Evolutionary conservation across 2,888 invertebrate species (phyloP).

Genomic region (Troides helena): DNA sequence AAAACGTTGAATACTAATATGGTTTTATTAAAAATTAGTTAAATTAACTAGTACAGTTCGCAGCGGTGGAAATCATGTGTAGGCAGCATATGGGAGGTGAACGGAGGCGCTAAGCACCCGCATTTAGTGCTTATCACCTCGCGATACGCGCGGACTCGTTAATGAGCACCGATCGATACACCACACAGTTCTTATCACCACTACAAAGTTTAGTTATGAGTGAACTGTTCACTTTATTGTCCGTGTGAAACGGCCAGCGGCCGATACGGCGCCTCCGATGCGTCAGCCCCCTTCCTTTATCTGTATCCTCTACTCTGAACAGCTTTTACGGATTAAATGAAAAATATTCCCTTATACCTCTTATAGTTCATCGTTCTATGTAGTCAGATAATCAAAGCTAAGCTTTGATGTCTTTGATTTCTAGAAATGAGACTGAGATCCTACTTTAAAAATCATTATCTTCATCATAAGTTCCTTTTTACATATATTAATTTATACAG

Average conservation of each 20-base stretch:
- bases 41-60: not conserved
- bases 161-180: constrained; percentile 63
- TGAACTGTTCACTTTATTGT: constrained; percentile 31
- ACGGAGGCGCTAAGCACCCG: constrained; percentile 59
- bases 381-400: no score
- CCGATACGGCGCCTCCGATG: constrained; percentile 28
- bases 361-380: not conserved
- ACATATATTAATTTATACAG: no score
- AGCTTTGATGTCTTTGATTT: no score
- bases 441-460: no score
- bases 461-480: no score
- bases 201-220: constrained; percentile 70
- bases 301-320: constrained; percentile 6
- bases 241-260: constrained; percentile 17
- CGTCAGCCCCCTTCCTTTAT: constrained; percentile 3
- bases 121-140: constrained; percentile 56
- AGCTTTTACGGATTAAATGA: constrained; percentile 7
- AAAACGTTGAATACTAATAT: not conserved
- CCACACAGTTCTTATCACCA: constrained; percentile 64
- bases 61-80: constrained; percentile 16
- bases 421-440: no score
- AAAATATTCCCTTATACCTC: not conserved
- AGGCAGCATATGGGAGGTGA: constrained; percentile 46
- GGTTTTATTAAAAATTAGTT: not conserved
- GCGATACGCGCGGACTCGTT: constrained; percentile 60